Evolutionary conservation across 2,888 invertebrate species (phyloP), one percentile per base, ranked within the genome.

Genomic region (Lochmaea crataegi): DNA sequence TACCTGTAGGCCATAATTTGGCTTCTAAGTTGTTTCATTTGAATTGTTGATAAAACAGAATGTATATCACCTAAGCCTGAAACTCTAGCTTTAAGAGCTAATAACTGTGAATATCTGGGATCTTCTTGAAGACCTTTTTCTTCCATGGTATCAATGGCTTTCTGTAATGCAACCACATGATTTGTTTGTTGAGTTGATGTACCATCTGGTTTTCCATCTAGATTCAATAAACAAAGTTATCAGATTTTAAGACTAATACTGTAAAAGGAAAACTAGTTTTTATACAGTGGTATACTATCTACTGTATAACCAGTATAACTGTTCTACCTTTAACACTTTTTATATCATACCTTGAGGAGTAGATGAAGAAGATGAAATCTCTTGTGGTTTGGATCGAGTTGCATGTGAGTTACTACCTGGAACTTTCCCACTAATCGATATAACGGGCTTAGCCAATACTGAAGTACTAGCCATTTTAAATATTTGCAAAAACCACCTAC

Each of bases 111-210:
- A 86, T 97, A 97, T 68, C 97, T 90, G 0, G 97, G 96, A 88
- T 97, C 97, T 83, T 96, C 96, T 84, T 96, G 95, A 82, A 97
- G 88, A 0, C 97, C 97, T 83, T 96, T 96, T 84, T 97, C 97
- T 87, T 97, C 97, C 97, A 97, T 97, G 0, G 95, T 94, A 84
- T 94, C 95, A 67, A 97, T 97, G 42, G 97, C 96, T 77, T 95
- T 91, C 83, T 96, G 96, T 22, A 96, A 87, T 0, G 96, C 96
- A 84, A 93, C 94, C n/a, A 96, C 88, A 85, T 95, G 95, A 82
- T 96, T 95, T 80, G 88, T 12, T 16, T 42, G n/a, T 63, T 58
- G n/a, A n/a, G 32, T 58, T 58, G 32, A 58, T 32, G 32, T 32
- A 14, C 32, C 58, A 26, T 58, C 26, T 32, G 58, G 16, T 58